A percentile compares a stretch with the other conserved stretches of the same genome.
Conservation (phyloP, 2,888 invertebrate genomes). For the Eugnorisma glareosa region DNA sequence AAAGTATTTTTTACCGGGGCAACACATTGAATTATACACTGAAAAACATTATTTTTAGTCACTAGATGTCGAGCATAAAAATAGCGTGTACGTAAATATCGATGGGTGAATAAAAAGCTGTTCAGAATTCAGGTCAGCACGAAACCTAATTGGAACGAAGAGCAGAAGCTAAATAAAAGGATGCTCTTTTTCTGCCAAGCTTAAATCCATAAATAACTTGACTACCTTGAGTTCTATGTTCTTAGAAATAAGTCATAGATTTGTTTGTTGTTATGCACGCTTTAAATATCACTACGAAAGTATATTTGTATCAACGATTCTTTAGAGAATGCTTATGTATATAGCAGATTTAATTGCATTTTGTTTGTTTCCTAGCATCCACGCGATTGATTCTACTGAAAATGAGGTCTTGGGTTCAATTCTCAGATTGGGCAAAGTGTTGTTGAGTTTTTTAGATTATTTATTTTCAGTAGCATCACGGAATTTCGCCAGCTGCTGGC, state of each 20-base stretch:
- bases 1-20: background rate
- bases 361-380: background rate
- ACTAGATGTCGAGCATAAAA: constrained; percentile 5
- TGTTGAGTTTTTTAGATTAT: background rate
- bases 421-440: background rate
- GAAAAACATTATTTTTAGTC: background rate
- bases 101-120: constrained; percentile 32
- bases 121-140: constrained; percentile 39
- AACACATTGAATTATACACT: background rate
- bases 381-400: background rate
- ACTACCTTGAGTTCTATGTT: background rate
- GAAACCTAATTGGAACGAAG: constrained; percentile 55
- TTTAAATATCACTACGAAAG: background rate
- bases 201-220: constrained; percentile 9
- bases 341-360: background rate
- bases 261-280: background rate
- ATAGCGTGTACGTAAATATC: constrained; percentile 20
- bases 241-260: background rate
- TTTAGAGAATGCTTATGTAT: background rate
- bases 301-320: background rate
- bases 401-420: background rate
- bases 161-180: constrained; percentile 45
- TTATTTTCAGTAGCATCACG: background rate
- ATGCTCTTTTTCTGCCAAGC: constrained; percentile 7
- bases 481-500: background rate